These are phyloP conservation scores for Brachypodius melanocephalos DNA, from an alignment of 2,113 vertebrate genomes.

Conservation along the genomic window DNA sequence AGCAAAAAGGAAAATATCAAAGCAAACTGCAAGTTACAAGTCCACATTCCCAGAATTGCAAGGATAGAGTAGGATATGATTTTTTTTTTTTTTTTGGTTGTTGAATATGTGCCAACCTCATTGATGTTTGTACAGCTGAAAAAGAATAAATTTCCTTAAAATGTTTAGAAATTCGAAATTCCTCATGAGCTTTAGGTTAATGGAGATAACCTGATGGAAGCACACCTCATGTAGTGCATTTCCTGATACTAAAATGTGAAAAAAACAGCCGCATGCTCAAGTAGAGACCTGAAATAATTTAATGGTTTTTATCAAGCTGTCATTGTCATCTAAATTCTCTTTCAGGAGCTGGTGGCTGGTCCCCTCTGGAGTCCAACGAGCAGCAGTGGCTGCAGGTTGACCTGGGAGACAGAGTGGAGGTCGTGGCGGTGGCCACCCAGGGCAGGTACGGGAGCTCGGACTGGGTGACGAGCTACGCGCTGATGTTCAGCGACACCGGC, in stretches of 20 bases:
- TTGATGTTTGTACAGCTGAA: not conserved
- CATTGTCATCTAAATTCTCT: not conserved
- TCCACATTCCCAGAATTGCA: not conserved
- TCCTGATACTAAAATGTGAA: not conserved
- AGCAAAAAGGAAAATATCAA: not conserved
- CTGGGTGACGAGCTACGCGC: constrained; percentile 88
- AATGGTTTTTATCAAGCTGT: not conserved
- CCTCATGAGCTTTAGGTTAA: not conserved
- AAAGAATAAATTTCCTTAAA: not conserved
- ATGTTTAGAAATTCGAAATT: not conserved
- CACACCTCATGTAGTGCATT: not conserved
- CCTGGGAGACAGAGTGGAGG: constrained; percentile 87
- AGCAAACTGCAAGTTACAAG: not conserved
- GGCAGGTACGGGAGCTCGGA: constrained; percentile 90
- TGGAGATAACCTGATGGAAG: not conserved
- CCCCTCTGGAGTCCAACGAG: constrained; percentile 80
- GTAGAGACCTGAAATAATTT: not conserved
- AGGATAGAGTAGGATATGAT: accelerated
- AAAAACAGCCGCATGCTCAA: not conserved
- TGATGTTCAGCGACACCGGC: constrained; percentile 94
- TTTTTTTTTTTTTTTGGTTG: not conserved
- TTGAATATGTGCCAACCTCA: not conserved
- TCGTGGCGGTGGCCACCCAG: constrained; percentile 90
- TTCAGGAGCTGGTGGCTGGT: constrained; percentile 94
- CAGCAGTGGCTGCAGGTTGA: constrained; percentile 97